Base-by-base conservation (phyloP, 1,140 invertebrate genomes). In the Arctopsyche grandis region DNA sequence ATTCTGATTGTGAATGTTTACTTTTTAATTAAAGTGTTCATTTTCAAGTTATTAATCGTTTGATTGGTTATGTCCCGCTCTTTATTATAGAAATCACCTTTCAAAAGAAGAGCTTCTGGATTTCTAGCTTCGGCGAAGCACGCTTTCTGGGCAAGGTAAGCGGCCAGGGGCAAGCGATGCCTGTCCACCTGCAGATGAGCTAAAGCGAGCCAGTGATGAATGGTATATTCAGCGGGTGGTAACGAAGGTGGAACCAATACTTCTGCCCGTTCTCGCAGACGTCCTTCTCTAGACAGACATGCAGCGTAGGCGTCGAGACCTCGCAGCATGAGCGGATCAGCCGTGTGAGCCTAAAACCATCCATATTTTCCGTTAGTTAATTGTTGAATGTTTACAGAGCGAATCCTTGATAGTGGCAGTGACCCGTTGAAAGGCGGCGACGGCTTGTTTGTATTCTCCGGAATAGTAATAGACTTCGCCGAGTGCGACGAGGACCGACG, bases 41-140 rank as follows among this genome's bases (percentile, higher is more conserved):
- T n/a, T n/a, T n/a, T n/a, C n/a, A n/a, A n/a, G n/a, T n/a, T n/a
- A n/a, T n/a, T n/a, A n/a, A n/a, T n/a, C n/a, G n/a, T n/a, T n/a
- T n/a, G n/a, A n/a, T n/a, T n/a, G n/a, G n/a, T n/a, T n/a, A n/a
- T n/a, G n/a, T n/a, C n/a, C 16, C 16, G 10, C 16, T 52, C 48
- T 38, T 7, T 38, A 38, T 38, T 38, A 38, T 38, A 38, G n/a
- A 38, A 38, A 5, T 38, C 5, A 82, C 81, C 94, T 85, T 94
- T 93, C 7, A 95, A 85, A 60, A 95, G 87, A 14, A 94, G 87
- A 3, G 93, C 93, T 84, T 95, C 94, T 14, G 94, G 88, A 85
- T 90, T 91, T 63, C 83, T 80, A 26, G 81, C 83, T 74, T 84
- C 83, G 60, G 87, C 75, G 4, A 84, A 69, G 76, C 85, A 87